phyloP scores from a whole-genome alignment of 2,113 vertebrate species.

The Bombycilla garrulus region DNA sequence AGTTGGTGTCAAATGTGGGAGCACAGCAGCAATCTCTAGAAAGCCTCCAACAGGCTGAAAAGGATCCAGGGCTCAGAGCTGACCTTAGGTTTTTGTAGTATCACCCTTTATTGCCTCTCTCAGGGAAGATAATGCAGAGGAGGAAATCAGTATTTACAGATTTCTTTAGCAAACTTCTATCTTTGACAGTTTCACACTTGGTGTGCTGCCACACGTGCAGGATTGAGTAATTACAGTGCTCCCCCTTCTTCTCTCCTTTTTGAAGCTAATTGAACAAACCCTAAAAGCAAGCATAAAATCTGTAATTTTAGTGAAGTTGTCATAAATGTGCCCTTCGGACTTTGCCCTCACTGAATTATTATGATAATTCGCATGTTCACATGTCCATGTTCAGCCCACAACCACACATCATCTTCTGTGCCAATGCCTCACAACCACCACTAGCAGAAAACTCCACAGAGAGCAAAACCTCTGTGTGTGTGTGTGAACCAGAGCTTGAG shows the following conservation, averaged over 20 bases:
- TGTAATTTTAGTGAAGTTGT: not conserved
- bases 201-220: not conserved
- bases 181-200: not conserved
- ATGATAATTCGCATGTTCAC: not conserved
- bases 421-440: not conserved
- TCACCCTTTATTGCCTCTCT: not conserved
- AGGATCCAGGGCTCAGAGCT: not conserved
- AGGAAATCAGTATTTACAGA: not conserved
- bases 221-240: not conserved
- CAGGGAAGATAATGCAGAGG: fast-evolving
- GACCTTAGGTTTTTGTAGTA: not conserved
- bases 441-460: not conserved
- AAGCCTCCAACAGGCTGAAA: not conserved
- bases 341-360: not conserved
- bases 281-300: not conserved
- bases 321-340: not conserved
- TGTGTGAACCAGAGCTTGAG: not conserved
- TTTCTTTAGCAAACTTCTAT: not conserved
- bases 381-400: not conserved
- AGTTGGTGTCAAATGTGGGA: not conserved
- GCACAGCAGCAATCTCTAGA: not conserved
- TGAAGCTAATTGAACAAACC: not conserved
- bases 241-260: not conserved
- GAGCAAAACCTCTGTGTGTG: not conserved
- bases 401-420: not conserved